Percentiles rank a stretch among this genome's conserved stretches.
Evolutionary conservation across 2,113 vertebrate species (phyloP).

Genomic region (Dipodomys ordii): DNA sequence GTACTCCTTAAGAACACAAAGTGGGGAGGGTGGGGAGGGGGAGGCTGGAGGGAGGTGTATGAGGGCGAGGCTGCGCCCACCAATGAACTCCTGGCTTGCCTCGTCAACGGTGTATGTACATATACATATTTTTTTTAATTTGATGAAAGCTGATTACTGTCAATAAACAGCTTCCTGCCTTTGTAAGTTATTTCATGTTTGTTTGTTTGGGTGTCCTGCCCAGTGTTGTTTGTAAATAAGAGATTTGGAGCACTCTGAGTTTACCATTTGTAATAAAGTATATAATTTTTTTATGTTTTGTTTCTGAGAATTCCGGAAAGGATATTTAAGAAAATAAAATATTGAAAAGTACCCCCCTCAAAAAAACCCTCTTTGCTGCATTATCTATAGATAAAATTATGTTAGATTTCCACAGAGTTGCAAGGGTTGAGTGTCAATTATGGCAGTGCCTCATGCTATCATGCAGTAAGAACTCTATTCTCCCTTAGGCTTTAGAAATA

Average conservation of each 20-base stretch:
- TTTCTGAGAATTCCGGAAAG: constrained; percentile 94
- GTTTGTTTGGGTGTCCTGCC: constrained; percentile 96
- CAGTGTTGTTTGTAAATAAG: constrained; percentile 99
- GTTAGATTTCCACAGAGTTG: not conserved
- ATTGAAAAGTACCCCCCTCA: constrained; percentile 87
- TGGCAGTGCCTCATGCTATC: constrained; percentile 44
- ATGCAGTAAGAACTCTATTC: constrained; percentile 38
- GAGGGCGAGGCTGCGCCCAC: constrained; percentile 86
- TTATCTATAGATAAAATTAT: constrained; percentile 55
- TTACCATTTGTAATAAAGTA: constrained; percentile 99
- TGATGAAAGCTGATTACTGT: constrained; percentile 94
- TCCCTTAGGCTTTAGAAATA: constrained; percentile 20
- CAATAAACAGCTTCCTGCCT: constrained; percentile 96
- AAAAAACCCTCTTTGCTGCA: constrained; percentile 77
- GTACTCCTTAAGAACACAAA: constrained; percentile 87
- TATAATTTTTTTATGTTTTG: constrained; percentile 96
- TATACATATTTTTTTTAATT: constrained; percentile 93
- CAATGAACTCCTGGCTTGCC: constrained; percentile 92
- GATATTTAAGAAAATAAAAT: constrained; percentile 98
- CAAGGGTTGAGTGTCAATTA: constrained; percentile 41
- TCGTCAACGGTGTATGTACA: constrained; percentile 92
- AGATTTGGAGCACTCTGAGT: constrained; percentile 96
- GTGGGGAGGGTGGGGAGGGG: constrained; percentile 79
- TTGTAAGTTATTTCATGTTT: constrained; percentile 96
- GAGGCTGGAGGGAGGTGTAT: constrained; percentile 82